Percentiles rank a stretch among this genome's conserved stretches.
Conservation (phyloP, 2,113 vertebrate genomes). For the crab-eating macaque (Macaca fascicularis) region DNA sequence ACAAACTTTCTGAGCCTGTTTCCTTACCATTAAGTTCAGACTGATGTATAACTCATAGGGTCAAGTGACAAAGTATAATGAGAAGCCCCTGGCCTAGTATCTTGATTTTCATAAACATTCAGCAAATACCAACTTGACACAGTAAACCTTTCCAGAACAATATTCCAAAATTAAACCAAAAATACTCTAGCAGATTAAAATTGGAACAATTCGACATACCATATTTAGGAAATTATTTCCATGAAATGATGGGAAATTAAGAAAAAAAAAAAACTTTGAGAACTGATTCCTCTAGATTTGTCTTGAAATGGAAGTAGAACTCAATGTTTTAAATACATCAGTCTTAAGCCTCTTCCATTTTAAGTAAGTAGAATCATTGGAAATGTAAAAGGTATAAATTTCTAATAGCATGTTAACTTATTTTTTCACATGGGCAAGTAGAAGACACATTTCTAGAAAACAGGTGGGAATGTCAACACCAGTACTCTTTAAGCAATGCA, state of each 20-base stretch:
- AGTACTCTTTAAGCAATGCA: background rate
- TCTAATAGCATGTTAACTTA: background rate
- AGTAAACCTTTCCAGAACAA: slow-evolving; percentile 23
- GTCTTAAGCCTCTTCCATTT: background rate
- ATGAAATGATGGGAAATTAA: background rate
- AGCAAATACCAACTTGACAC: background rate
- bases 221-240: slow-evolving; percentile 32
- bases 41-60: background rate
- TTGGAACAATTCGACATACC: background rate
- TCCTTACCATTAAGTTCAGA: slow-evolving; percentile 2
- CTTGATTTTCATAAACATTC: background rate
- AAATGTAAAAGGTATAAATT: background rate
- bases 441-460: background rate
- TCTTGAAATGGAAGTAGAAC: background rate
- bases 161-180: slow-evolving; percentile 29
- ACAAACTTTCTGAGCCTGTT: background rate
- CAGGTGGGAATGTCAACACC: background rate
- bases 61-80: background rate
- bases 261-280: background rate
- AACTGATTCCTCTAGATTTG: background rate
- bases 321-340: background rate
- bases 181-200: background rate
- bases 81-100: background rate
- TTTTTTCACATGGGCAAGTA: background rate
- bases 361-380: background rate